These are phyloP conservation scores for Balaeniceps rex DNA, from an alignment of 2,113 vertebrate species.

Conservation along the genomic window DNA sequence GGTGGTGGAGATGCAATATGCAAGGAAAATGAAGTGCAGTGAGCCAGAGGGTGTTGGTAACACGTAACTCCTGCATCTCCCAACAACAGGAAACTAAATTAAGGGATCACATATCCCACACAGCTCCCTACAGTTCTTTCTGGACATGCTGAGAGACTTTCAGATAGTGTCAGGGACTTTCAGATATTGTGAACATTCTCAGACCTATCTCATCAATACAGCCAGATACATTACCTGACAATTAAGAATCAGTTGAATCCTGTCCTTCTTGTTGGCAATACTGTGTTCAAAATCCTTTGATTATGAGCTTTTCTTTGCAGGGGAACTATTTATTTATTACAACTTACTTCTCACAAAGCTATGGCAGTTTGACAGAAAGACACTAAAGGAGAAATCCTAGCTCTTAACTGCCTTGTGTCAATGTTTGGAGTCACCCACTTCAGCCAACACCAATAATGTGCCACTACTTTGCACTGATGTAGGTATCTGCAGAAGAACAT, in stretches of 20 bases:
- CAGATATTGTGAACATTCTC: background rate
- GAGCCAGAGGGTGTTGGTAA: background rate
- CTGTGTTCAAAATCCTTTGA: background rate
- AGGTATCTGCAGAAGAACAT: background rate
- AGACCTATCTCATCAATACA: background rate
- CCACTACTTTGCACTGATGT: background rate
- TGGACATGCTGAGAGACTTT: background rate
- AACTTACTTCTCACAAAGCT: background rate
- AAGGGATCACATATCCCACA: background rate
- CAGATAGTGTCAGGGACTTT: background rate
- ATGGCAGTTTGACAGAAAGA: background rate
- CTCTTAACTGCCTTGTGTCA: background rate
- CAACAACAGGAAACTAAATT: background rate
- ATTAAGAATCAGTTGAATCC: background rate
- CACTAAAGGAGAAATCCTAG: background rate
- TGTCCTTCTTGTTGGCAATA: background rate
- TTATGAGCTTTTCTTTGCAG: background rate
- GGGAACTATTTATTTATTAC: background rate
- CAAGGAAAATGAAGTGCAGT: background rate
- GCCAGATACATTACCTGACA: background rate
- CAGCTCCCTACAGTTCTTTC: background rate
- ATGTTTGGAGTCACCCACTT: background rate
- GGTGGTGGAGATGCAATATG: background rate
- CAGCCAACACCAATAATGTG: background rate
- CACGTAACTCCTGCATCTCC: background rate